A percentile compares a stretch with the other conserved stretches of the same genome.
These are phyloP conservation scores for Oedothorax gibbosus DNA, from an alignment of 1,140 invertebrate genomes.

Conservation along the genomic window DNA sequence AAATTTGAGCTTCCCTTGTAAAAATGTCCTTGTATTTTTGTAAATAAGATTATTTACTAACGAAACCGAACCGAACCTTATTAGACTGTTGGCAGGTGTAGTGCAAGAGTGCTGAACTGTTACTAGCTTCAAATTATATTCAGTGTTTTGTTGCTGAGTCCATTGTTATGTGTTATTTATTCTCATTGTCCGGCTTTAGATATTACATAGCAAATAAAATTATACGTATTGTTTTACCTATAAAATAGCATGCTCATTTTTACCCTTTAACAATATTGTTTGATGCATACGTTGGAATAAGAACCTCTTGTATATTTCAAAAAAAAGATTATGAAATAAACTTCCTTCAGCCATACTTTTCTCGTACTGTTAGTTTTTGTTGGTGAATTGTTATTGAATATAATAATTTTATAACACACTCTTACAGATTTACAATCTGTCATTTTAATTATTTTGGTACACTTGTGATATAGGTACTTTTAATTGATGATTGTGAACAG, in stretches of 20 bases:
- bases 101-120: slow-evolving; percentile 8
- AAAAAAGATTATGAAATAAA: not conserved
- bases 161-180: slow-evolving; percentile 32
- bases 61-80: slow-evolving; percentile 6
- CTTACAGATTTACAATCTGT: too few relatives aligned
- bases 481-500: too few relatives aligned
- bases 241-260: not conserved
- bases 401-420: too few relatives aligned
- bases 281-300: not conserved
- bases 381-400: too few relatives aligned
- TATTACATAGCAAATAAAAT: not conserved
- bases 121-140: slow-evolving; percentile 36
- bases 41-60: slow-evolving; percentile 29
- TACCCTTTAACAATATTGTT: not conserved
- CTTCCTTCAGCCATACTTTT: too few relatives aligned
- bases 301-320: not conserved
- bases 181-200: slow-evolving; percentile 5
- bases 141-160: slow-evolving; percentile 2
- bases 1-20: slow-evolving; percentile 94
- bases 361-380: too few relatives aligned
- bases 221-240: not conserved
- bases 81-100: slow-evolving; percentile 26
- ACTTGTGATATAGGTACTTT: too few relatives aligned
- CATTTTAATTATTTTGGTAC: too few relatives aligned
- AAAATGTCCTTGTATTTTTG: slow-evolving; percentile 59